These are phyloP conservation scores for Sebastes itinus DNA, from an alignment of 2,797 vertebrate species.

Conservation along the genomic window DNA sequence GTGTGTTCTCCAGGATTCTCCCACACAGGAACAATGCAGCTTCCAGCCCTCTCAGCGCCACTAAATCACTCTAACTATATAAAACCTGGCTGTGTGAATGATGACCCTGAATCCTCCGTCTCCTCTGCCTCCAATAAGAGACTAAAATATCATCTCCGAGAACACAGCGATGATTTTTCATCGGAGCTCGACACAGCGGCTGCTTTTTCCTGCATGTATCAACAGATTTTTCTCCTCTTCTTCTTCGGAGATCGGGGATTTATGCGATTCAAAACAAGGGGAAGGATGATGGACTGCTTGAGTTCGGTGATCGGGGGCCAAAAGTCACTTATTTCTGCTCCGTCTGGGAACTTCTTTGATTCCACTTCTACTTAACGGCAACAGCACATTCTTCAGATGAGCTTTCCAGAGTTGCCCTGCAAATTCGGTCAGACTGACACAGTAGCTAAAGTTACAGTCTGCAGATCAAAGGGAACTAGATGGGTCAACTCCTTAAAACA, in stretches of 20 bases:
- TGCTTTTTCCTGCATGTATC: slow-evolving; percentile 18
- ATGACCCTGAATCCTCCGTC: slow-evolving; percentile 33
- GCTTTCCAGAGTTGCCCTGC: slow-evolving; percentile 25
- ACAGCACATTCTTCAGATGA: slow-evolving; percentile 42
- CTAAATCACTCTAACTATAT: slow-evolving; percentile 47
- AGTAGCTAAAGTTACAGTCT: slow-evolving; percentile 39
- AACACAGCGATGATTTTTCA: slow-evolving; percentile 31
- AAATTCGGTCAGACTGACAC: slow-evolving; percentile 59
- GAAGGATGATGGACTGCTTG: slow-evolving; percentile 16
- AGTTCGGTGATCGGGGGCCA: slow-evolving; percentile 3
- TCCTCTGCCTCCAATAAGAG: slow-evolving; percentile 21
- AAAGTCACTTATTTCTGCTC: slow-evolving; percentile 14
- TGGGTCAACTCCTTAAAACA: slow-evolving; percentile 14
- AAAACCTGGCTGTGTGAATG: slow-evolving; percentile 43
- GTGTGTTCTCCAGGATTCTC: slow-evolving; percentile 7
- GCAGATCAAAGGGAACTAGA: slow-evolving; percentile 53
- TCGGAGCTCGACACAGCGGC: slow-evolving; percentile 3
- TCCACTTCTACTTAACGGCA: neutral
- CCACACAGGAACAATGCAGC: slow-evolving; percentile 45
- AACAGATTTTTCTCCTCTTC: slow-evolving; percentile 21
- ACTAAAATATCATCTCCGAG: slow-evolving; percentile 32
- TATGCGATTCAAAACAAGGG: slow-evolving; percentile 44
- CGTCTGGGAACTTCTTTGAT: slow-evolving; percentile 28
- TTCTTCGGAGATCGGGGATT: neutral
- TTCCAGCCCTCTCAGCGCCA: slow-evolving; percentile 24